Evolutionary conservation across 2,888 invertebrate species (phyloP), one percentile per base, ranked within the genome.

Genomic region (Pharmacophagus antenor): DNA sequence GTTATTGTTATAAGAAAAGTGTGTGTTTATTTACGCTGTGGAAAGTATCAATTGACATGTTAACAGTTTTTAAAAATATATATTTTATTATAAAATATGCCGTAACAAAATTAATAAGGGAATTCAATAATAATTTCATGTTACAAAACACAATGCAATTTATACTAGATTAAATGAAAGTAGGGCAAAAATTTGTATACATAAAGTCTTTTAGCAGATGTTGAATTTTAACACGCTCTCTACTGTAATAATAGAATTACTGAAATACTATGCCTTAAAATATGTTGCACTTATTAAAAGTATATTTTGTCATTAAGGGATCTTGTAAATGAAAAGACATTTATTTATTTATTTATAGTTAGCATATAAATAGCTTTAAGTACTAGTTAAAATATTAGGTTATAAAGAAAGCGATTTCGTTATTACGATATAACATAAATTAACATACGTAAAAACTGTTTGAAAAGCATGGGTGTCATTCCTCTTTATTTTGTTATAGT

Each of bases 241-340:
- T 66, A 64, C n/a, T 22, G 22, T 17, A 58, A 27, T 4, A 6
- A 25, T 49, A 56, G 18, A 44, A 51, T 22, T 8, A 21, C 17
- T 17, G 17, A 21, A 47, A 41, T 21, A 31, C 1, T 7, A 23
- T 25, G 18, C 15, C 12, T 15, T 25, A 15, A 41, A 22, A 12
- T 25, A 7, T 44, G 46, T 12, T 50, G 17, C 20, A 23, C 17
- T 10, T 7, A 23, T 21, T 46, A 21, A 47, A 20, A 54, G 23
- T 41, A 48, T 49, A 41, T 37, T 46, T 12, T 31, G 21, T 50
- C n/a, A n/a, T n/a, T n/a, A 22, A 46, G 50, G 4, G n/a, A 63
- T 61, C 67, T 68, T 83, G 80, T 85, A 84, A 75, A 83, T 78
- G 79, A 67, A 76, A 73, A 70, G 71, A 81, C 81, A 87, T 85